Evolutionary conservation across 1,140 invertebrate genomes (phyloP), one percentile per base, ranked within the genome.

Genomic region (Eriosoma lanigerum): DNA sequence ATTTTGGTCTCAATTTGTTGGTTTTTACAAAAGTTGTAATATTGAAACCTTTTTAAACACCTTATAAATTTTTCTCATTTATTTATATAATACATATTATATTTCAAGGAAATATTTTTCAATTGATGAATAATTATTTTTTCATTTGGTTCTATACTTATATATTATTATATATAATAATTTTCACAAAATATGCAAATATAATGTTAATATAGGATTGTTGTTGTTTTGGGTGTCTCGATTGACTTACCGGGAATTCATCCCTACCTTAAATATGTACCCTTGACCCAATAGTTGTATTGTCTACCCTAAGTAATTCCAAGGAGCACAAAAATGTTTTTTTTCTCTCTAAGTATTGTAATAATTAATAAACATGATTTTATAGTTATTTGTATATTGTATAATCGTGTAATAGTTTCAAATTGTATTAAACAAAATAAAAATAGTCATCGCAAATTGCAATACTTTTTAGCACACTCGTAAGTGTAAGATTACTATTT

Each of bases 401-500:
- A 38, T 38, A 38, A 76, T 76, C 12, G n/a, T 62, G 3, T 62
- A 78, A 78, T 78, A 78, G 52, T 62, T 78, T 78, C 54, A 78
- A 78, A 78, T 78, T 78, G 38, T 78, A 78, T 62, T 58, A 58
- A 58, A 52, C 3, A 8, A 9, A 76, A 75, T 64, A 32, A 75
- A 54, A 44, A 78, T 78, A 78, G 75, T 78, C 75, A 62, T 46
- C 56, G 56, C 75, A 78, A 78, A 62, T 46, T 38, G 56, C 75
- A 78, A 78, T 78, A 78, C 75, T 46, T 78, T 78, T 62, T 78
- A 78, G 75, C 75, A 78, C 75, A 78, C 56, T 62, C 21, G 50
- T 62, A 56, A 62, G 75, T 78, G 75, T 78, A 78, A 48, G 54
- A 78, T 78, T 78, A 78, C 75, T 78, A 78, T 78, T 78, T 78